These are phyloP conservation scores for Drepanosiphum platanoidis DNA, from an alignment of 2,888 invertebrate genomes.

Conservation along the genomic window DNA sequence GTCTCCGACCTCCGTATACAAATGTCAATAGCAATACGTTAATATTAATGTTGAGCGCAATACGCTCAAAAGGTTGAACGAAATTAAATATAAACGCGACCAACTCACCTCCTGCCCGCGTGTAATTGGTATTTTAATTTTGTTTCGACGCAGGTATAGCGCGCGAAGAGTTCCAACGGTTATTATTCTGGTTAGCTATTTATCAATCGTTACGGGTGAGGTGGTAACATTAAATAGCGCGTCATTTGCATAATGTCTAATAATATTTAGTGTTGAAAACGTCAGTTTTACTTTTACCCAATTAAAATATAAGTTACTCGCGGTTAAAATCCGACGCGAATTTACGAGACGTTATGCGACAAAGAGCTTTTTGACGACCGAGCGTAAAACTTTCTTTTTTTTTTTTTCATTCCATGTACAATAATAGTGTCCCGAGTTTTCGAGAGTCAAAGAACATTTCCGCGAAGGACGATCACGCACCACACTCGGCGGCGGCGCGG, in stretches of 20 bases:
- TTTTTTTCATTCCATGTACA: not conserved
- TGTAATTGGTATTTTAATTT: not conserved
- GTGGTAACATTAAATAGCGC: not conserved
- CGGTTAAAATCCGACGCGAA: not conserved
- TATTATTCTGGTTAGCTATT: not conserved
- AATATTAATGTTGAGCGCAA: not conserved
- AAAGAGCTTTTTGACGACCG: not conserved
- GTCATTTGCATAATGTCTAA: not conserved
- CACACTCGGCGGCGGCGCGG: not conserved
- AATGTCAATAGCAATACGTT: conserved; percentile 30
- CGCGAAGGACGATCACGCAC: not conserved
- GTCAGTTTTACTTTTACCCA: not conserved
- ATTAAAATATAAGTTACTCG: not conserved
- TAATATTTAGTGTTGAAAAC: not conserved
- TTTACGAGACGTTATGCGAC: not conserved
- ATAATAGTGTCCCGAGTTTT: not conserved
- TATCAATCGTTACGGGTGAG: not conserved
- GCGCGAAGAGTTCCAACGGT: not conserved
- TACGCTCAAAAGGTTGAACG: not conserved
- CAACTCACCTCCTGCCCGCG: not conserved
- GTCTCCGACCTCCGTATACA: not conserved
- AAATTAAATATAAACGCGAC: not conserved
- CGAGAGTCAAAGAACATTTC: not conserved
- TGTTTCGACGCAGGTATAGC: not conserved
- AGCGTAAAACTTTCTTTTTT: not conserved